Evolutionary conservation across 2,113 vertebrate species (phyloP).

Genomic region (Poeciliopsis occidentalis): DNA sequence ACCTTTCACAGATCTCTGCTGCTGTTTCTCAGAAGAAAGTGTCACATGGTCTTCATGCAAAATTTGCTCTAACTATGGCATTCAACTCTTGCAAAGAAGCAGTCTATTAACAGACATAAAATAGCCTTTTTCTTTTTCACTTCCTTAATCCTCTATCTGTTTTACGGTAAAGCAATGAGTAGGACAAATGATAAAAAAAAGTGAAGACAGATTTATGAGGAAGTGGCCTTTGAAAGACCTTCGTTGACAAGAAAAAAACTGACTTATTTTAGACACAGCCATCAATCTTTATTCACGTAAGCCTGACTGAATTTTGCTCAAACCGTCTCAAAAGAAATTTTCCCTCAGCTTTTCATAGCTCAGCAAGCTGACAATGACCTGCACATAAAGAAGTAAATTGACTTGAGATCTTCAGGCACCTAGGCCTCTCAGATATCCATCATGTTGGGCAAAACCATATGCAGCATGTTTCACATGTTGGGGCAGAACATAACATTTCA

Average conservation of each 20-base stretch:
- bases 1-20: neutral
- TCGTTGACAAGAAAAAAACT: neutral
- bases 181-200: neutral
- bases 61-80: neutral
- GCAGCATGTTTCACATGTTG: neutral
- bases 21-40: neutral
- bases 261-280: neutral
- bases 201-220: constrained; percentile 2
- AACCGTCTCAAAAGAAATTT: neutral
- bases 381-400: neutral
- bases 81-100: constrained; percentile 19
- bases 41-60: neutral
- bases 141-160: constrained; percentile 48
- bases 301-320: neutral
- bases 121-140: constrained; percentile 34
- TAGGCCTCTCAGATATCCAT: too few relatives aligned
- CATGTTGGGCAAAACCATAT: neutral
- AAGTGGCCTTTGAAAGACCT: constrained; percentile 9
- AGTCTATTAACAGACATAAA: constrained; percentile 23
- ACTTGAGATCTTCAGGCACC: neutral
- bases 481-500: neutral
- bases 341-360: constrained; percentile 11
- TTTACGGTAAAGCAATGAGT: constrained; percentile 53
- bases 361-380: neutral
- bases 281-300: neutral